These are phyloP conservation scores for Paragorgia papillata DNA, from an alignment of 92 coral and sea anemone genomes.

Conservation along the genomic window DNA sequence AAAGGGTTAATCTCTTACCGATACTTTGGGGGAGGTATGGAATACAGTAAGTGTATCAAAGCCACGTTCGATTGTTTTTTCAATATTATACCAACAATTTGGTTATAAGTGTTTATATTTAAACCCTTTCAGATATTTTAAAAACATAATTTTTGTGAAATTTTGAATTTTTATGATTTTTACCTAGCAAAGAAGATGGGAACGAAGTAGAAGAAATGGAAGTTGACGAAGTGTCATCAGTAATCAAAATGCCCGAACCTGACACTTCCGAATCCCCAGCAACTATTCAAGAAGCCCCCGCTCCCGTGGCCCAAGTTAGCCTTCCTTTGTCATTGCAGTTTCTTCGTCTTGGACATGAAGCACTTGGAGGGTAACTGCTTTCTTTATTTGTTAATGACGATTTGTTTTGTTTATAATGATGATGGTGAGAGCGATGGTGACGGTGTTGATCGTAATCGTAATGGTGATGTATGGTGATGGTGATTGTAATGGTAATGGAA, in stretches of 20 bases:
- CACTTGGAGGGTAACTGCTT: slow-evolving; percentile 79
- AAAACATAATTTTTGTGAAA: not conserved
- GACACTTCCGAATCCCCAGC: slow-evolving; percentile 57
- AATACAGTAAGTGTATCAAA: no score
- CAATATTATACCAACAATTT: no score
- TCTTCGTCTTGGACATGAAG: slow-evolving; percentile 88
- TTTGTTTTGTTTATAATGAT: no score
- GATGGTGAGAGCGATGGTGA: no score
- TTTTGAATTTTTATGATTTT: not conserved
- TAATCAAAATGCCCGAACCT: slow-evolving; percentile 57
- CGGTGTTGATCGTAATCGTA: no score
- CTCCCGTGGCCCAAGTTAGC: slow-evolving; percentile 49
- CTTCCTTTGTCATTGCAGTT: slow-evolving; percentile 79
- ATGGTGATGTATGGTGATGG: no score
- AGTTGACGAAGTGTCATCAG: slow-evolving; percentile 49
- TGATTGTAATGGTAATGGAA: no score
- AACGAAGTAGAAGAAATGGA: slow-evolving; percentile 66
- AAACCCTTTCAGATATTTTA: not conserved
- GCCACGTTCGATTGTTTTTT: no score
- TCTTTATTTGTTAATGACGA: not conserved
- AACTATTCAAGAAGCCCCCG: slow-evolving; percentile 48
- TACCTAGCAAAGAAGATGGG: slow-evolving; percentile 73
- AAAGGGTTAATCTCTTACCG: no score
- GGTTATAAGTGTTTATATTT: no score
- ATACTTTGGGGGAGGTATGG: no score